Base-by-base conservation (phyloP, 2,113 vertebrate genomes). In the Turdus rufiventris region DNA sequence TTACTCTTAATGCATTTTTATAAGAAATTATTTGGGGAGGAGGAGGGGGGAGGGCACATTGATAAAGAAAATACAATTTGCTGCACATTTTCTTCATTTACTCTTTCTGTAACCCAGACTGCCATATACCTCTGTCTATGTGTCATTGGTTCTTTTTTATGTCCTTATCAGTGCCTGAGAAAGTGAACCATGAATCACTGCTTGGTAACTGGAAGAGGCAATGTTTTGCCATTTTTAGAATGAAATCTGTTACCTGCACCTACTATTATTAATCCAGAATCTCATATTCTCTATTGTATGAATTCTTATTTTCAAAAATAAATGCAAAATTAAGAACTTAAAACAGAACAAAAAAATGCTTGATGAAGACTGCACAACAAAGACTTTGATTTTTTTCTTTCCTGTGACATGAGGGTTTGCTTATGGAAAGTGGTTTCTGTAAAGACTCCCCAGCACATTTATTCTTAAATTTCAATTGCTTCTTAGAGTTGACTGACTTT, bases 21-120 rank as follows among this genome's bases (percentile, higher is more conserved):
- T 66, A 83, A 18, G 11, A 26, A 88, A 68, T 19, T 20, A 10
- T 9, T 24, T 3, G 26, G 2, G 5, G 12, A 8, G 2, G 2
- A 3, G 7, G 8, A 4, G 1, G 1, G 3, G 26, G 1, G 10
- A 8, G 9, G 3, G 26, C 38, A 14, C 12, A 18, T 14, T 45
- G 14, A 31, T 40, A 29, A 54, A 54, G 10, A 51, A 75, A 82
- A 23, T 61, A 25, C 4, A 13, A 47, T 75, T 61, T 75, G 8
- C 14, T 61, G 9, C 17, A 77, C 15, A 21, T 76, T 80, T 93
- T 66, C 24, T 77, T 77, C 47, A 53, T 13, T 61, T 14, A 21
- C 5, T 73, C 8, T 47, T 79, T 48, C 19, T 79, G 36, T 33
- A 23, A 31, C 36, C 25, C 14, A 63, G 8, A 56, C 7, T 40